Evolutionary conservation across 1,140 invertebrate genomes (phyloP), one percentile per base, ranked within the genome.

Genomic region (Wasmannia auropunctata): DNA sequence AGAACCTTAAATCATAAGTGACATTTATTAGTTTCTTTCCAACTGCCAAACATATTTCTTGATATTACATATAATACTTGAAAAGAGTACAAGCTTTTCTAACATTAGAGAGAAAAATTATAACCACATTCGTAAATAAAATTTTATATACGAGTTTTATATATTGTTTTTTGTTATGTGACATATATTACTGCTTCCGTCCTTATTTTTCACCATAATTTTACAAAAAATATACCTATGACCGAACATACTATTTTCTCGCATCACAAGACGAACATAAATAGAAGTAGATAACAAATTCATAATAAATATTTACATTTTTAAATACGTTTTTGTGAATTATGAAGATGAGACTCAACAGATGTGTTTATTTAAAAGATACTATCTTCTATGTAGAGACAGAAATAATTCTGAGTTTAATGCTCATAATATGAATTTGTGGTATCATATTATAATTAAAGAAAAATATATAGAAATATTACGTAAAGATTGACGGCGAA

Each of bases 61-160:
- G 56, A 60, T 76, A 43, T n/a, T n/a, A 43, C 16, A 76, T 43
- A 40, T 58, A 19, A n/a, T 76, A 37, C 8, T 76, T 60, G 37
- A 62, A 43, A 62, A 76, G 1, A 58, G 28, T 62, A 46, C 0
- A 43, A 62, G 16, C 10, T 43, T 43, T 62, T 62, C 58, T 40
- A 62, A 76, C 16, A n/a, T n/a, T n/a, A 43, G 19, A 62, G 8
- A n/a, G n/a, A n/a, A n/a, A n/a, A n/a, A 46, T 49, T 46, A 16
- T 28, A 31, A 43, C 37, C 37, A 31, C 25, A n/a, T 14, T n/a
- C 31, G 51, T 58, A 75, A 56, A 56, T 75, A 58, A 75, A 56
- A 40, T 58, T 49, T 37, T 28, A 37, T 51, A 28, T 56, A 74
- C n/a, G n/a, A 75, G 72, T 58, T 75, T 75, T 7, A 58, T 58